Evolutionary conservation across 2,888 invertebrate species (phyloP).

Genomic region (Zygothrica quintamaculata): DNA sequence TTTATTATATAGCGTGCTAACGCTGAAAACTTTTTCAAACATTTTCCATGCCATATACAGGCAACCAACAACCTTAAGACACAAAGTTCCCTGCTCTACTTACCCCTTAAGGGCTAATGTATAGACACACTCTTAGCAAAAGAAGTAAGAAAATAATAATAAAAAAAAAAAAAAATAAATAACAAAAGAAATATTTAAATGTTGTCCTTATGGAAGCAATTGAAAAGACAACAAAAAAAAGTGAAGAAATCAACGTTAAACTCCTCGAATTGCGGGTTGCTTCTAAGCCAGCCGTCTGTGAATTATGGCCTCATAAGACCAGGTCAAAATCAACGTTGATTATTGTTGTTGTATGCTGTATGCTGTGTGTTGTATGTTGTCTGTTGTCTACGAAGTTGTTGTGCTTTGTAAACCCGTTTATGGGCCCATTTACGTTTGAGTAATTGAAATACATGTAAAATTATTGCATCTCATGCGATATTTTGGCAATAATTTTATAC

Average conservation of each 20-base stretch:
- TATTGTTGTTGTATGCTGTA: constrained; percentile 4
- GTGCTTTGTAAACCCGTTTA: constrained; percentile 62
- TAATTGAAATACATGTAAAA: constrained; percentile 74
- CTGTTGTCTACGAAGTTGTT: constrained; percentile 7
- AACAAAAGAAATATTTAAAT: constrained; percentile 42
- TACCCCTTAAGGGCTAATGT: neutral
- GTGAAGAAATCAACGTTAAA: constrained; percentile 52
- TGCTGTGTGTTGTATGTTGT: constrained; percentile 6
- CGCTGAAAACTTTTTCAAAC: constrained; percentile 55
- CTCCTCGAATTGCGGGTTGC: constrained; percentile 36
- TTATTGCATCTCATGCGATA: constrained; percentile 63
- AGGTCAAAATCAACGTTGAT: constrained; percentile 14
- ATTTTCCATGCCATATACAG: constrained; percentile 45
- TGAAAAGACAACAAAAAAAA: constrained; percentile 52
- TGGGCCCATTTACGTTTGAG: constrained; percentile 50
- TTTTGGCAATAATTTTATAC: constrained; percentile 67
- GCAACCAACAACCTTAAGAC: neutral
- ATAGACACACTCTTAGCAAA: neutral
- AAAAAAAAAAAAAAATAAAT: constrained; percentile 3
- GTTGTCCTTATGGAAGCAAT: constrained; percentile 68
- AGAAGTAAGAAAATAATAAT: neutral
- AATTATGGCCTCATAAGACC: constrained; percentile 64
- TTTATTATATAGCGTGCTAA: constrained; percentile 33
- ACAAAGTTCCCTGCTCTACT: too few species aligned
- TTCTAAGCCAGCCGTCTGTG: constrained; percentile 76